phyloP scores from a whole-genome alignment of 2,888 invertebrate genomes.

The Lithophane ornitopus region DNA sequence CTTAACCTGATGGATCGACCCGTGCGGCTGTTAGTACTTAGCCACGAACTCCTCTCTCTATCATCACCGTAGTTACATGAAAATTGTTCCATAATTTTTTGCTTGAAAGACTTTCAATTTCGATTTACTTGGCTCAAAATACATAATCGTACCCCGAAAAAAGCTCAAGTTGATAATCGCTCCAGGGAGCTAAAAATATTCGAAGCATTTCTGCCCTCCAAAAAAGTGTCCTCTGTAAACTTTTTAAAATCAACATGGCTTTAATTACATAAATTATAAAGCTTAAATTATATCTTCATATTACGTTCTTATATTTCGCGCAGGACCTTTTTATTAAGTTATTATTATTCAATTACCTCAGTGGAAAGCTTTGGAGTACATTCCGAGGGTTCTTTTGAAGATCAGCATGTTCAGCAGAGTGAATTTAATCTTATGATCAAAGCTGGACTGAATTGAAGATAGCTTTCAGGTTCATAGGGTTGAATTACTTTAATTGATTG shows the following conservation, averaged over 20 bases:
- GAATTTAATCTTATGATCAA: slow-evolving; percentile 62
- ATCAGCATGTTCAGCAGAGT: slow-evolving; percentile 45
- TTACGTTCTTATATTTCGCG: slow-evolving; percentile 18
- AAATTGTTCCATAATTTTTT: slow-evolving; percentile 1
- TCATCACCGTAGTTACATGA: not conserved
- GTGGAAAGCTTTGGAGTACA: slow-evolving; percentile 33
- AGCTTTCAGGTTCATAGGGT: slow-evolving; percentile 23
- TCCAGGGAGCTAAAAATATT: not conserved
- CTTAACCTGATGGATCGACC: too few species aligned
- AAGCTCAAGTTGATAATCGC: slow-evolving; percentile 15
- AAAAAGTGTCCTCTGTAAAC: not conserved
- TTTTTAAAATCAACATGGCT: slow-evolving; percentile 4
- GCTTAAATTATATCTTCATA: slow-evolving; percentile 4
- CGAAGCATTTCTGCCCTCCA: not conserved
- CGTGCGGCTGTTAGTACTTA: too few species aligned
- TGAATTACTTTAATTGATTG: slow-evolving; percentile 22
- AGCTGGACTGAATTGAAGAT: slow-evolving; percentile 35
- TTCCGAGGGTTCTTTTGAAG: slow-evolving; percentile 50
- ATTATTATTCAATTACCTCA: slow-evolving; percentile 54
- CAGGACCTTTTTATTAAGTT: slow-evolving; percentile 15
- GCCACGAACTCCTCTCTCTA: too few species aligned
- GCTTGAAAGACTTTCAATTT: not conserved
- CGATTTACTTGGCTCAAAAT: slow-evolving; percentile 1
- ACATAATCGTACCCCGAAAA: not conserved
- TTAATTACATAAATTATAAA: slow-evolving; percentile 13